Percentiles rank a stretch among this genome's conserved stretches.
Conservation (phyloP, 2,113 vertebrate genomes). For the Taurulus bubalis region DNA sequence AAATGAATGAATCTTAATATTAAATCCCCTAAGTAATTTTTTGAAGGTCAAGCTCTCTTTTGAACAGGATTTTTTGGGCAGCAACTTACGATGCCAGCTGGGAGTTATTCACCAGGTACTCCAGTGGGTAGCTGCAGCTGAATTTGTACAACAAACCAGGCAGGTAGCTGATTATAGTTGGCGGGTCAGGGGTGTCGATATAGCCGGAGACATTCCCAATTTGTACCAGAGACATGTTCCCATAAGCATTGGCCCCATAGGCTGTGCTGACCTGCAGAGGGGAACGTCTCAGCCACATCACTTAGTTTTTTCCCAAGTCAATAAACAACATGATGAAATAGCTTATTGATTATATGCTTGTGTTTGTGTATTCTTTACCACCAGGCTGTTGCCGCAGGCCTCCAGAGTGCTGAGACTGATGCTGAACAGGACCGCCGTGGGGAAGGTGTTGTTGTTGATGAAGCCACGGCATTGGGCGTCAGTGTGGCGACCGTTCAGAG, state of each 20-base stretch:
- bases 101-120: slow-evolving; percentile 98
- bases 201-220: slow-evolving; percentile 97
- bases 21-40: not conserved
- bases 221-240: slow-evolving; percentile 93
- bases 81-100: slow-evolving; percentile 96
- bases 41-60: slow-evolving; percentile 22
- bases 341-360: slow-evolving; percentile 1
- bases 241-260: slow-evolving; percentile 89
- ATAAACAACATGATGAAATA: slow-evolving; percentile 29
- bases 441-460: slow-evolving; percentile 97
- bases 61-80: slow-evolving; percentile 1
- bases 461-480: slow-evolving; percentile 94
- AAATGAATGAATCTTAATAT: slow-evolving; percentile 16
- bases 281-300: slow-evolving; percentile 29
- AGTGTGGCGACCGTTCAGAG: slow-evolving; percentile 91
- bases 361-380: slow-evolving; percentile 83
- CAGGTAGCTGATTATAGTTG: slow-evolving; percentile 96
- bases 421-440: slow-evolving; percentile 95
- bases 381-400: slow-evolving; percentile 92
- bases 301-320: not conserved
- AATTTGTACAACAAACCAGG: slow-evolving; percentile 97
- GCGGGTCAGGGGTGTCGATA: slow-evolving; percentile 95
- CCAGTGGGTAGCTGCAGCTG: slow-evolving; percentile 97
- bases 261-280: slow-evolving; percentile 89
- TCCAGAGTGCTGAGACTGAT: slow-evolving; percentile 96